These are phyloP conservation scores for Thelaira solivaga DNA, from an alignment of 2,888 invertebrate genomes.

Conservation along the genomic window DNA sequence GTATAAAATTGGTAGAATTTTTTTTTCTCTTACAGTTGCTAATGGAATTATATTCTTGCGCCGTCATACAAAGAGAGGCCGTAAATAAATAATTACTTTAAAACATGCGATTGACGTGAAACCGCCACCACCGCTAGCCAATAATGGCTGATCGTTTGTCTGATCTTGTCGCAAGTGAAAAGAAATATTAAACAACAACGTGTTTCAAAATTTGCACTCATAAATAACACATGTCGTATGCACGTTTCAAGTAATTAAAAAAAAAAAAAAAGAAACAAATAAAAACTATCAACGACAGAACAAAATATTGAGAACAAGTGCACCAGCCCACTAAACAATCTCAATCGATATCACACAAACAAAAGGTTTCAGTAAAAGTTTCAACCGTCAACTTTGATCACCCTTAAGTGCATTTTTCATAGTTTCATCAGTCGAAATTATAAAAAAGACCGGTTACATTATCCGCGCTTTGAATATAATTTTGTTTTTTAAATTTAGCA, in stretches of 20 bases:
- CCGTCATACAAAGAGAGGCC: not conserved
- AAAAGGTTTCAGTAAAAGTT: not conserved
- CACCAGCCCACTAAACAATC: conserved; percentile 43
- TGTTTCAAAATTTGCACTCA: conserved; percentile 36
- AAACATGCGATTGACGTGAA: conserved; percentile 44
- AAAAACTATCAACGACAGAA: not conserved
- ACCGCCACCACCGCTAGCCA: conserved; percentile 43
- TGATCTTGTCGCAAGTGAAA: conserved; percentile 20
- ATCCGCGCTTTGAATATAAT: no score
- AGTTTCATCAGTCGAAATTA: no score
- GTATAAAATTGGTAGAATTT: no score
- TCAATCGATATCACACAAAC: conserved; percentile 7
- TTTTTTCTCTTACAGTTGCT: no score
- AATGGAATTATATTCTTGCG: not conserved
- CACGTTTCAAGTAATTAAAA: not conserved
- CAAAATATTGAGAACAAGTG: conserved; percentile 34
- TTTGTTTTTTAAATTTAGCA: no score
- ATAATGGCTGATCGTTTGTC: conserved; percentile 13
- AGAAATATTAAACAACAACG: not conserved
- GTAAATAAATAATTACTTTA: conserved; percentile 58
- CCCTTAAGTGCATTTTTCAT: no score
- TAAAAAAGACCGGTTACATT: no score
- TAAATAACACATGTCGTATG: not conserved
- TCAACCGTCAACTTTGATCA: no score
- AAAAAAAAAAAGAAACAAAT: conserved; percentile 19